A percentile compares a stretch with the other conserved stretches of the same genome.
phyloP scores from a whole-genome alignment of 2,797 vertebrate species.

The Hirundo rustica region DNA sequence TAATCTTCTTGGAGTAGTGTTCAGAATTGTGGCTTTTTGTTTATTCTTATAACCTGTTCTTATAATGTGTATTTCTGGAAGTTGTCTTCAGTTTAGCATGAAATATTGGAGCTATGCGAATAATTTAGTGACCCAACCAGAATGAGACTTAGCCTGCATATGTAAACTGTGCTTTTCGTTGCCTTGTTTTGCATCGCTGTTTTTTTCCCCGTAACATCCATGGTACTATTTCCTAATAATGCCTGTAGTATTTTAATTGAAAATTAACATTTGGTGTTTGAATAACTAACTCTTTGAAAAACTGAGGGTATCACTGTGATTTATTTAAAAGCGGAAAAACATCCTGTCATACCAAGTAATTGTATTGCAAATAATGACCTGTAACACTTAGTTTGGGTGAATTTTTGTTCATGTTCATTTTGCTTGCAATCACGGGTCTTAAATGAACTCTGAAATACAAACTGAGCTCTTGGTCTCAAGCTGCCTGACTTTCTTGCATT shows the following conservation, averaged over 20 bases:
- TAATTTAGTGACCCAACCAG: constrained; percentile 31
- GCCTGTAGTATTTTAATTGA: neutral
- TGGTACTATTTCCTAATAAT: neutral
- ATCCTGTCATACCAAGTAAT: neutral
- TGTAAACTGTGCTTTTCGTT: neutral
- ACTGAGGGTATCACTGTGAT: fast-evolving
- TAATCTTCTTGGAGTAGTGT: constrained; percentile 20
- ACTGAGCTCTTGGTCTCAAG: neutral
- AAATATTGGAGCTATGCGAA: constrained; percentile 31
- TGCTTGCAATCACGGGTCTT: neutral
- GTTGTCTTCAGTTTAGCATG: constrained; percentile 38
- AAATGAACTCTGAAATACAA: neutral
- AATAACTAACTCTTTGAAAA: neutral
- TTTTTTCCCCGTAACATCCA: neutral
- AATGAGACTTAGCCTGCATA: neutral
- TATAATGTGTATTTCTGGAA: constrained; percentile 19
- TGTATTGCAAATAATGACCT: neutral
- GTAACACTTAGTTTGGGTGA: neutral
- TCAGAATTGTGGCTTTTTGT: neutral
- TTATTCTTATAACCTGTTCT: constrained; percentile 30
- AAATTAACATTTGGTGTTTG: neutral
- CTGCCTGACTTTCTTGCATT: constrained; percentile 11
- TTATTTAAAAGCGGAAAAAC: neutral
- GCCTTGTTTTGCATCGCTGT: neutral
- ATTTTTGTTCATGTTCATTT: neutral